Conservation (phyloP, 2,888 invertebrate species). For the Galerucella pusilla region DNA sequence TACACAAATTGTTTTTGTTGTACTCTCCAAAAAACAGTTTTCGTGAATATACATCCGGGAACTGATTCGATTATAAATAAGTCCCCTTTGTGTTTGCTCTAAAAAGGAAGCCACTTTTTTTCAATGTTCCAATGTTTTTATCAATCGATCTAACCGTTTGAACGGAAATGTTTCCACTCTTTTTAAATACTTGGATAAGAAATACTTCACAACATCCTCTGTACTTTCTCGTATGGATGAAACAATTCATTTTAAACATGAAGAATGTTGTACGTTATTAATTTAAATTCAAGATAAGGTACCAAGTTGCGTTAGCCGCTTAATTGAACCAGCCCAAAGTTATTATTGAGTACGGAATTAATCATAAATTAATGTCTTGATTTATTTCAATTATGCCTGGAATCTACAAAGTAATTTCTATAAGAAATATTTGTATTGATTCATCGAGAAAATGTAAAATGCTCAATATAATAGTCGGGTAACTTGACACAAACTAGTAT, state of each 20-base stretch:
- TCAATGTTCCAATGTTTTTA: not conserved
- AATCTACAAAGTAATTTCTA: slow-evolving; percentile 46
- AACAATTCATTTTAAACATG: slow-evolving; percentile 5
- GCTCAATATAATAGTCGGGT: slow-evolving; percentile 35
- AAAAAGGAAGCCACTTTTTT: not conserved
- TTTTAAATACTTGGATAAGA: not conserved
- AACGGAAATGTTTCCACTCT: not conserved
- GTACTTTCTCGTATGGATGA: slow-evolving; percentile 2
- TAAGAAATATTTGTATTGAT: slow-evolving; percentile 47
- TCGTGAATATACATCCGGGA: not conserved
- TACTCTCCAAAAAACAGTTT: not conserved
- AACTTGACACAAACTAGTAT: not conserved
- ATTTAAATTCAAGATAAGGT: slow-evolving; percentile 12
- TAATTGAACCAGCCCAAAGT: slow-evolving; percentile 16
- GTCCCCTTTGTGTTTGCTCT: not conserved
- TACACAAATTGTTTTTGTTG: not conserved
- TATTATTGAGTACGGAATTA: slow-evolving; percentile 21
- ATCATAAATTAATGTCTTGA: slow-evolving; percentile 41
- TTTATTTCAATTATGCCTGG: slow-evolving; percentile 44
- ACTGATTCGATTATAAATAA: not conserved
- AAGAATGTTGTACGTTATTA: slow-evolving; percentile 8
- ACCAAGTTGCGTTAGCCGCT: not conserved
- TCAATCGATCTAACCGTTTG: not conserved
- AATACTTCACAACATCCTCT: not conserved
- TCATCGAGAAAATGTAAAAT: slow-evolving; percentile 52